phyloP scores from a whole-genome alignment of 2,797 vertebrate genomes.

The Leptoclinus maculatus region DNA sequence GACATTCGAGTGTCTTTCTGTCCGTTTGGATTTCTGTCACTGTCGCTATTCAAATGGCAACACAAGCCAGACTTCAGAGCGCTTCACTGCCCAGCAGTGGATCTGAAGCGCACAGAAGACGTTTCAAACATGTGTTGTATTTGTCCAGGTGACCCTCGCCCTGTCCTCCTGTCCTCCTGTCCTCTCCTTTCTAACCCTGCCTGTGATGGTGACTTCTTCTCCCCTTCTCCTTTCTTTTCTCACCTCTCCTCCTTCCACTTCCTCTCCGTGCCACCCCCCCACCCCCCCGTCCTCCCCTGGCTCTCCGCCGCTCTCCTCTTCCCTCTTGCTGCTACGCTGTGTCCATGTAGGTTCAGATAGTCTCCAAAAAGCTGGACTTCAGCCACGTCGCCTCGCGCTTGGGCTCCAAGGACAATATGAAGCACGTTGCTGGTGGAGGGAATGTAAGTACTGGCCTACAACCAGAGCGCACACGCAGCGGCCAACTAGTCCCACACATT shows the following conservation, averaged over 20 bases:
- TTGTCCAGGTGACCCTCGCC: conserved; percentile 22
- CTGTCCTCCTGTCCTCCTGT: conserved; percentile 29
- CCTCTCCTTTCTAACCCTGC: conserved; percentile 59
- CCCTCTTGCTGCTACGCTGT: conserved; percentile 86
- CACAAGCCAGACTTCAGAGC: not conserved
- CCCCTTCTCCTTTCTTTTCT: conserved; percentile 53
- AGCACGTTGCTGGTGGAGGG: conserved; percentile 99
- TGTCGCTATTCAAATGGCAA: not conserved
- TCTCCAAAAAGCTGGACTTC: conserved; percentile 99
- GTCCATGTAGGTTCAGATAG: conserved; percentile 96
- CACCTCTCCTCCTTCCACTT: conserved; percentile 26
- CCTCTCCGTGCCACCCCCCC: conserved; percentile 16
- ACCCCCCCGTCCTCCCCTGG: conserved; percentile 32
- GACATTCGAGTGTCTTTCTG: not conserved
- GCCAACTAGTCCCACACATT: conserved; percentile 12
- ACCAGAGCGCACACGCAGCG: conserved; percentile 11
- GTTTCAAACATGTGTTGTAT: not conserved
- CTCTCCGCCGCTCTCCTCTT: conserved; percentile 69
- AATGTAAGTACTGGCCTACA: conserved; percentile 90
- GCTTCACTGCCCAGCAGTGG: not conserved
- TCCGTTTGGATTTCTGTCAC: not conserved
- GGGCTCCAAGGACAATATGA: conserved; percentile 99
- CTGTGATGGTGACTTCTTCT: conserved; percentile 49
- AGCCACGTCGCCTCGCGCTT: conserved; percentile 98
- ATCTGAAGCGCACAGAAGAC: not conserved